Percentiles rank a stretch among this genome's conserved stretches.
These are phyloP conservation scores for Anas platyrhynchos DNA, from an alignment of 2,113 vertebrate species.

Conservation along the genomic window DNA sequence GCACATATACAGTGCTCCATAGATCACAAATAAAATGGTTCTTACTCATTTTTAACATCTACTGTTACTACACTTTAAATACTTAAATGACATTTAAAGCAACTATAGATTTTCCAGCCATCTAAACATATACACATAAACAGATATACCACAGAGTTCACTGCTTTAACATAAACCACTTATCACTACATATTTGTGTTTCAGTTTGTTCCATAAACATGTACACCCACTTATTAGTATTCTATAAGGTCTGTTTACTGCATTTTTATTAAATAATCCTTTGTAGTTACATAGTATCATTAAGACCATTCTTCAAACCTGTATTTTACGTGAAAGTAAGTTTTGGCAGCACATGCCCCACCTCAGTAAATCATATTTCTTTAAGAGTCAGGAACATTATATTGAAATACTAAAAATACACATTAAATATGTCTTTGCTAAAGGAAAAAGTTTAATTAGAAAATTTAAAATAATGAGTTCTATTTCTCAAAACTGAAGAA, in stretches of 20 bases:
- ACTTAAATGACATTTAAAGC: constrained; percentile 36
- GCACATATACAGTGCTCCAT: background rate
- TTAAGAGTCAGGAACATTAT: constrained; percentile 18
- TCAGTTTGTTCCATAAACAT: constrained; percentile 60
- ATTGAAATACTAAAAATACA: background rate
- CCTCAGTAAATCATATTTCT: background rate
- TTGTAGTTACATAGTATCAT: constrained; percentile 25
- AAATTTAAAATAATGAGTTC: background rate
- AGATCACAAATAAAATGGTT: constrained; percentile 7
- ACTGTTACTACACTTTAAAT: constrained; percentile 26
- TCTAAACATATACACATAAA: constrained; percentile 47
- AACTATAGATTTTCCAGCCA: constrained; percentile 22
- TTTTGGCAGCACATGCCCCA: background rate
- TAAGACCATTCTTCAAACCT: constrained; percentile 17
- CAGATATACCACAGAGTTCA: constrained; percentile 58
- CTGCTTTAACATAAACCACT: constrained; percentile 48
- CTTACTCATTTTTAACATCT: constrained; percentile 16
- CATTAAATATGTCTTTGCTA: background rate
- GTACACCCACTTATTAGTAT: constrained; percentile 25
- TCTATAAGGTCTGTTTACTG: background rate
- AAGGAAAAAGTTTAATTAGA: background rate
- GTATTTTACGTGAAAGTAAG: background rate
- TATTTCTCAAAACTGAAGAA: constrained; percentile 15
- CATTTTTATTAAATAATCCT: constrained; percentile 30
- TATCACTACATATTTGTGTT: constrained; percentile 32